Evolutionary conservation across 2,797 vertebrate genomes (phyloP).

Genomic region (Typhlichthys eigenmanni): DNA sequence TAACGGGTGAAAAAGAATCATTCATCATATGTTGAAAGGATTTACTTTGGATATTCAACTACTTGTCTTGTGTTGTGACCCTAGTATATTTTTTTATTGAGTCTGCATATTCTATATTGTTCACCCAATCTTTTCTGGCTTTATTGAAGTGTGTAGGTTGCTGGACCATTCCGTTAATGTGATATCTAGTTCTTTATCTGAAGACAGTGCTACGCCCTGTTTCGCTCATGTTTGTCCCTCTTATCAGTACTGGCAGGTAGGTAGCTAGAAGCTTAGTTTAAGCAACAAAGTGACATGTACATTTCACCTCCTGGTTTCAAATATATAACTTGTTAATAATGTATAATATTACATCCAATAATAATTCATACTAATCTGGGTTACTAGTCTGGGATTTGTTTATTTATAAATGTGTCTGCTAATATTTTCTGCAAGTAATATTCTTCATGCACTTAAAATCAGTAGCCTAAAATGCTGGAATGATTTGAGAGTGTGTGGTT

Average conservation of each 20-base stretch:
- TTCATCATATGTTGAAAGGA: neutral
- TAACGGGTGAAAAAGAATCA: slow-evolving; percentile 1
- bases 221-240: neutral
- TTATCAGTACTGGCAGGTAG: neutral
- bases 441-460: no score
- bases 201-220: neutral
- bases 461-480: no score
- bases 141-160: neutral
- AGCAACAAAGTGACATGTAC: no score
- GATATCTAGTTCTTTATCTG: neutral
- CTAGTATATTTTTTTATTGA: neutral
- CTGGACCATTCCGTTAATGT: neutral
- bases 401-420: no score
- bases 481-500: neutral
- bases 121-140: neutral
- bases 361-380: no score
- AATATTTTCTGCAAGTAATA: no score
- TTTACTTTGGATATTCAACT: neutral
- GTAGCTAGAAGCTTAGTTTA: no score
- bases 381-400: no score
- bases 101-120: neutral
- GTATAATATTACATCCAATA: no score
- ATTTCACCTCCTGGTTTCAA: no score
- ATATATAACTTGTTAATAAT: no score
- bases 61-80: neutral